Evolutionary conservation across 2,888 invertebrate species (phyloP), one percentile per base, ranked within the genome.

Genomic region (Drosophila leonis): DNA sequence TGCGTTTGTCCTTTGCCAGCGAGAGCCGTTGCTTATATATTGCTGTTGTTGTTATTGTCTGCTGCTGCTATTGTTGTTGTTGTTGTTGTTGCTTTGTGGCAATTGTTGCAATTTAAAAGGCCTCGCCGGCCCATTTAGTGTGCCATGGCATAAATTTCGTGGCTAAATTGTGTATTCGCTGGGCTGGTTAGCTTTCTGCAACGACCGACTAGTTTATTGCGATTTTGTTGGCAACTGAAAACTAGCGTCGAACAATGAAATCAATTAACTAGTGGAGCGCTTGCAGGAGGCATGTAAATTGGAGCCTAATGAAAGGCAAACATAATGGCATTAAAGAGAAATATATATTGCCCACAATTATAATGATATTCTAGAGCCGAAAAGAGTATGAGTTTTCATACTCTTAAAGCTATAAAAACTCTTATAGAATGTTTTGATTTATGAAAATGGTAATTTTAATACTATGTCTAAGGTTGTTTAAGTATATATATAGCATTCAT

Each of bases 111-210:
- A 64, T 71, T 79, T 78, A 65, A 80, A 60, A 69, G 60, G 66
- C 62, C 63, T 70, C 68, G 69, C 65, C 74, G 64, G 65, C 72
- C 76, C 83, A 66, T 74, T 86, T 71, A 75, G 81, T 83, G 81
- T 85, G 88, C 80, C 73, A 68, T 67, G 71, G 89, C 83, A 83
- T 83, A 83, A 88, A 83, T 88, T 78, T 88, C 77, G 71, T 83
- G 78, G 86, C 88, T 83, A 85, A 83, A 83, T 80, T 86, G 73
- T 69, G 77, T 83, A 51, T 35, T 70, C 72, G 37, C 72, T 61
- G 61, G 65, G 57, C 69, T 63, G 69, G 51, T 54, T 62, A 48
- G 64, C 72, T 65, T 18, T 41, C 18, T 41, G 41, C 41, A 10
- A 10, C 10, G 42, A 49, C 60, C 71, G 76, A 66, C 76, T 76